Evolutionary conservation across 2,797 vertebrate genomes (phyloP).

Genomic region (Enoplosus armatus): DNA sequence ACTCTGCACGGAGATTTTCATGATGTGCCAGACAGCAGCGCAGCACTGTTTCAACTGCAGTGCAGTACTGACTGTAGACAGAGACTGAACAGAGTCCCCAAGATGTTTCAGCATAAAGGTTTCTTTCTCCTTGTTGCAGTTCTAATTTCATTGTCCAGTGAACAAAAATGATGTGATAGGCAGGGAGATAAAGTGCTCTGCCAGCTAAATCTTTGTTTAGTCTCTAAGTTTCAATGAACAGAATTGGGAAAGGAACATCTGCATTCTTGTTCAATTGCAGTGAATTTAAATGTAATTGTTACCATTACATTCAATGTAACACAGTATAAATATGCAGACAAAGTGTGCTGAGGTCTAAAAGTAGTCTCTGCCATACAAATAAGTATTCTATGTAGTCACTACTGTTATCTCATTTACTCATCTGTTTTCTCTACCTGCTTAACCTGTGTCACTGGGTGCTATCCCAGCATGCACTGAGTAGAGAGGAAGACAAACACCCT

Average conservation of each 20-base stretch:
- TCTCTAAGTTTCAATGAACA: background rate
- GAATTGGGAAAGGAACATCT: background rate
- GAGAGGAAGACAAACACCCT: background rate
- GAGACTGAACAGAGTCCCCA: slow-evolving; percentile 5
- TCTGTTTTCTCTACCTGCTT: slow-evolving; percentile 18
- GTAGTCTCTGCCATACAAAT: background rate
- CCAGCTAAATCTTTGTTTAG: background rate
- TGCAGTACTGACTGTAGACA: slow-evolving; percentile 10
- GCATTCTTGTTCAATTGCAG: background rate
- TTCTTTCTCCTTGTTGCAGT: background rate
- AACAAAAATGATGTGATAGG: background rate
- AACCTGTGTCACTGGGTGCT: background rate
- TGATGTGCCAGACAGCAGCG: slow-evolving; percentile 25
- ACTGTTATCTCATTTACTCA: background rate
- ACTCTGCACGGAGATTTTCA: slow-evolving; percentile 23
- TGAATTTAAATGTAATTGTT: background rate
- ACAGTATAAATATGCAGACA: background rate
- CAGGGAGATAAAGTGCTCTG: background rate
- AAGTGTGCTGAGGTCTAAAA: background rate
- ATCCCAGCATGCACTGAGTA: slow-evolving; percentile 39
- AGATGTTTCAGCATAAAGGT: background rate
- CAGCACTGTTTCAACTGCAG: slow-evolving; percentile 6
- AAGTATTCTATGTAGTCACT: background rate
- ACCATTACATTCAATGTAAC: background rate
- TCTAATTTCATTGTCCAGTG: background rate